Conservation (phyloP, 2,113 vertebrate genomes). For the Phrynosoma platyrhinos region DNA sequence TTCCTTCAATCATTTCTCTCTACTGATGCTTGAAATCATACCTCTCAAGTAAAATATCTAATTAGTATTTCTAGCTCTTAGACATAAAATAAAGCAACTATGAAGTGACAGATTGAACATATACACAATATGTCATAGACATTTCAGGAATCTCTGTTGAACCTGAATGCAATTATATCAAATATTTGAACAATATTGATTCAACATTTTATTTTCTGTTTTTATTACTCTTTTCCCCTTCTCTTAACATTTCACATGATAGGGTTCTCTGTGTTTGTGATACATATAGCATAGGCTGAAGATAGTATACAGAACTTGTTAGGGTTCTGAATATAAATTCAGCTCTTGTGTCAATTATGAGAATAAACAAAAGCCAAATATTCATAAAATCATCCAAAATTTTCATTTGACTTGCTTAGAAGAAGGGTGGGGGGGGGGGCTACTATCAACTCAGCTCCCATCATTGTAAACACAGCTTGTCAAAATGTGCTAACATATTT, state of each 20-base stretch:
- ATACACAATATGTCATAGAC: fast-evolving
- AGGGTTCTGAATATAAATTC: neutral
- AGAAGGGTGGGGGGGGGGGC: neutral
- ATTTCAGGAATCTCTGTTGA: neutral
- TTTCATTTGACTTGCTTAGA: neutral
- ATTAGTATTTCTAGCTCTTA: neutral
- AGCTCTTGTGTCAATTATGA: neutral
- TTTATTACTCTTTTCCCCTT: neutral
- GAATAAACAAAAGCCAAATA: constrained; percentile 22
- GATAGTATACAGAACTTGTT: neutral
- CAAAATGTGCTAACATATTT: neutral
- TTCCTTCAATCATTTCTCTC: neutral
- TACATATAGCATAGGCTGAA: neutral
- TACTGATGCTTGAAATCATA: neutral
- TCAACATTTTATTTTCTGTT: neutral
- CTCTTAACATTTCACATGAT: neutral
- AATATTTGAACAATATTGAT: neutral
- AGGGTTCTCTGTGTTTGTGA: neutral
- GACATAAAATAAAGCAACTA: neutral
- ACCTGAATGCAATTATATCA: neutral
- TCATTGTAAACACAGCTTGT: neutral
- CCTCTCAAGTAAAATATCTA: constrained; percentile 5
- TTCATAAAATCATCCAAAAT: neutral
- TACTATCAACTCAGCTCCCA: neutral
- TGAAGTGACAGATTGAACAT: fast-evolving